phyloP scores from a whole-genome alignment of 2,888 invertebrate genomes.

The Chymomyza caudatula region DNA sequence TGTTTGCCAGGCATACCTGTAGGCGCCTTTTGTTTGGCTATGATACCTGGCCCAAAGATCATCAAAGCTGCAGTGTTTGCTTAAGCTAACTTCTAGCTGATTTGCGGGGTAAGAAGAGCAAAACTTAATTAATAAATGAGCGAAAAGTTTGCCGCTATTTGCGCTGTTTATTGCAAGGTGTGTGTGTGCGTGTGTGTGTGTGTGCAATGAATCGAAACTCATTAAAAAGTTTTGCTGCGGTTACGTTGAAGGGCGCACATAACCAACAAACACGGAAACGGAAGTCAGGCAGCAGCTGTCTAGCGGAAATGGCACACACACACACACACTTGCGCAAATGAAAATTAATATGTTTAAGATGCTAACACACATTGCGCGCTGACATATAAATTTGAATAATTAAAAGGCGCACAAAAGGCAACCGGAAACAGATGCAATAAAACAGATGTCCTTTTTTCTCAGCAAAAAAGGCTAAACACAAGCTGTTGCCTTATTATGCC shows the following conservation, averaged over 20 bases:
- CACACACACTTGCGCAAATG: conserved; percentile 20
- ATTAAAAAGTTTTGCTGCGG: conserved; percentile 69
- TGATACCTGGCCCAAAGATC: background rate
- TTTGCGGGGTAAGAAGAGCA: conserved; percentile 2
- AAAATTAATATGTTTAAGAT: conserved; percentile 18
- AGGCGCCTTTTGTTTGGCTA: background rate
- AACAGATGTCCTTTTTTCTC: conserved; percentile 67
- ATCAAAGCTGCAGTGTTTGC: background rate
- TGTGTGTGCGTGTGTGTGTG: conserved; percentile 28
- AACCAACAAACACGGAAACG: conserved; percentile 9
- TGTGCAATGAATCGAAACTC: conserved; percentile 72
- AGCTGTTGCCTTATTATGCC: conserved; percentile 35
- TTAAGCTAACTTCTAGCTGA: background rate
- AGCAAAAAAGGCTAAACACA: background rate
- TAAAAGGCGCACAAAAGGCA: conserved; percentile 54
- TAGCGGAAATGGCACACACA: conserved; percentile 26
- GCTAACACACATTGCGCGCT: background rate
- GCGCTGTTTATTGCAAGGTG: background rate
- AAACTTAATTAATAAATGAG: conserved; percentile 66
- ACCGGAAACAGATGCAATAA: conserved; percentile 1
- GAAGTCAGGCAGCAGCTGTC: conserved; percentile 39
- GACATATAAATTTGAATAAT: conserved; percentile 71
- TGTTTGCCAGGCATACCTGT: no score
- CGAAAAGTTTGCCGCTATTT: conserved; percentile 22
- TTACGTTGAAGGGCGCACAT: conserved; percentile 35